Evolutionary conservation across 2,113 vertebrate genomes (phyloP).

Genomic region (Australoheros scitulus): DNA sequence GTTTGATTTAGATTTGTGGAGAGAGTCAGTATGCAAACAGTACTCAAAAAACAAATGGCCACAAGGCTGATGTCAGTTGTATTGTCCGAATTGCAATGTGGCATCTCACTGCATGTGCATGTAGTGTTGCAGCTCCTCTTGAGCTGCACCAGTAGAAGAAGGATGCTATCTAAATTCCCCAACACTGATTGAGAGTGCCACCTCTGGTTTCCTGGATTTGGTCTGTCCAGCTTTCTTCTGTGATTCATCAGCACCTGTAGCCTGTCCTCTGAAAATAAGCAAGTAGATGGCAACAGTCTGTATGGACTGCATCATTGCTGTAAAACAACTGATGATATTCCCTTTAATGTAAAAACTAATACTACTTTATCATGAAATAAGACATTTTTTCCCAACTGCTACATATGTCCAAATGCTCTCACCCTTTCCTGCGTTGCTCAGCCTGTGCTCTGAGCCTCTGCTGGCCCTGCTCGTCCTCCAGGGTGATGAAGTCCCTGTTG

Average conservation of each 20-base stretch:
- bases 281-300: not conserved
- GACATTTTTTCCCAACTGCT: not conserved
- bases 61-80: conserved; percentile 18
- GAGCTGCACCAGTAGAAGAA: not conserved
- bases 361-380: not conserved
- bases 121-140: conserved; percentile 9
- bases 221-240: conserved; percentile 56
- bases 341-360: not conserved
- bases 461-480: conserved; percentile 81
- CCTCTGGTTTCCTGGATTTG: conserved; percentile 80
- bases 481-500: conserved; percentile 83
- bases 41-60: conserved; percentile 11
- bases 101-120: conserved; percentile 1
- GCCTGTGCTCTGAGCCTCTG: conserved; percentile 80
- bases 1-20: not conserved
- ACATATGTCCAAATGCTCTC: conserved; percentile 13
- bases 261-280: conserved; percentile 55
- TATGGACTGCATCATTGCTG: not conserved
- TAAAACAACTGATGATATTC: not conserved
- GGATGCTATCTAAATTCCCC: conserved; percentile 78
- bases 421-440: conserved; percentile 81
- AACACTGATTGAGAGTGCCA: conserved; percentile 82
- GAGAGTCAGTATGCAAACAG: not conserved
- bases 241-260: conserved; percentile 29
- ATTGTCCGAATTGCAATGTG: conserved; percentile 54